These are phyloP conservation scores for Uria lomvia DNA, from an alignment of 2,113 vertebrate species.

Conservation along the genomic window DNA sequence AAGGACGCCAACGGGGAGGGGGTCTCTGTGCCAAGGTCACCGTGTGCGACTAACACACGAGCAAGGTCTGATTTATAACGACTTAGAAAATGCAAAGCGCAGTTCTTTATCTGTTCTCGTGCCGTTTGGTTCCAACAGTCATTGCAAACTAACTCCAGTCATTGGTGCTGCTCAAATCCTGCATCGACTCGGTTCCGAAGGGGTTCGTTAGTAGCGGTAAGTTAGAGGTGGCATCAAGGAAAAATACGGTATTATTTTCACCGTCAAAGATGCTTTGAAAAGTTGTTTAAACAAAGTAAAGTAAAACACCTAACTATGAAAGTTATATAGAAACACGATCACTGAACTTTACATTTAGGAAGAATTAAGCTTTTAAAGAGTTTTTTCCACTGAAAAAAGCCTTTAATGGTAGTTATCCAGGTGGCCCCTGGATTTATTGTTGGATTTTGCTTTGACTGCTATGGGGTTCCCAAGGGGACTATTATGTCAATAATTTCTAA, in stretches of 20 bases:
- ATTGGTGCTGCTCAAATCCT: neutral
- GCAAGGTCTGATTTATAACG: neutral
- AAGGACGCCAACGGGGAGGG: neutral
- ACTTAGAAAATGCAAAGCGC: neutral
- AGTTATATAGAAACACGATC: slow-evolving; percentile 51
- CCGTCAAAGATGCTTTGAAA: slow-evolving; percentile 30
- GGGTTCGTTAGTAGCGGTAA: neutral
- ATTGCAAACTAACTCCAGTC: neutral
- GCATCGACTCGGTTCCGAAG: neutral
- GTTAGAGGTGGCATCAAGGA: neutral
- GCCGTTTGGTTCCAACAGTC: neutral
- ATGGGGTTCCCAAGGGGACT: slow-evolving; percentile 68
- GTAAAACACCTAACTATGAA: slow-evolving; percentile 33
- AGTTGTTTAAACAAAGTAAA: slow-evolving; percentile 49
- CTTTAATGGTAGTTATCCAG: slow-evolving; percentile 73
- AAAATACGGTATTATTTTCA: neutral
- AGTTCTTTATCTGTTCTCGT: fast-evolving
- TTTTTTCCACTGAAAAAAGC: slow-evolving; percentile 62
- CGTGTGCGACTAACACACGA: neutral
- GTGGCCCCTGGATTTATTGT: slow-evolving; percentile 79
- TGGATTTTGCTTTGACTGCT: slow-evolving; percentile 75
- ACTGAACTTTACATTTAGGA: slow-evolving; percentile 68
- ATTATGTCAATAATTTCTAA: slow-evolving; percentile 78
- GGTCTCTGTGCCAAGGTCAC: neutral
- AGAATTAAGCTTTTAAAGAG: slow-evolving; percentile 77